Conservation (phyloP, 2,888 invertebrate species). For the Drosophila yooni region DNA sequence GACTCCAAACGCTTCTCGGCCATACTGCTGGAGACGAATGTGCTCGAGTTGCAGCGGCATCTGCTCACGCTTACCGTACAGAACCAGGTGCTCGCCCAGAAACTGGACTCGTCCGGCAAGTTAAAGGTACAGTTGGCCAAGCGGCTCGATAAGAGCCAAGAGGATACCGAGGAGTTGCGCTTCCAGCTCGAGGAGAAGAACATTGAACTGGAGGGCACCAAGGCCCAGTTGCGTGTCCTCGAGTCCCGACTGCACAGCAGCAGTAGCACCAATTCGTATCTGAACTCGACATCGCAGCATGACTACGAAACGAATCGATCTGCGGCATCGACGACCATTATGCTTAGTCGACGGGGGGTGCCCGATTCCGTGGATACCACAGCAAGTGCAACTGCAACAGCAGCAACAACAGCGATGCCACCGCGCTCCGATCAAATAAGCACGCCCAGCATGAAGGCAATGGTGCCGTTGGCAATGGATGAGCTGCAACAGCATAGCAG, state of each 20-base stretch:
- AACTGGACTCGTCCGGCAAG: conserved; percentile 89
- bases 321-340: conserved; percentile 81
- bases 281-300: conserved; percentile 81
- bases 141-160: conserved; percentile 90
- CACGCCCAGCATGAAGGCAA: conserved; percentile 87
- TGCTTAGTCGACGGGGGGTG: conserved; percentile 81
- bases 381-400: conserved; percentile 45
- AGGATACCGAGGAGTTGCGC: conserved; percentile 92
- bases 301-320: conserved; percentile 83
- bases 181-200: conserved; percentile 93
- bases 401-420: conserved; percentile 56
- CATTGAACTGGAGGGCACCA: conserved; percentile 93
- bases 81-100: conserved; percentile 92
- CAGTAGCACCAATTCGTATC: conserved; percentile 85
- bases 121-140: conserved; percentile 88
- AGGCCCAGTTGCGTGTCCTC: conserved; percentile 90
- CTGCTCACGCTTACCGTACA: conserved; percentile 92
- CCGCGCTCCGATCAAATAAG: conserved; percentile 84
- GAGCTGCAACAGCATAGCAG: conserved; percentile 86
- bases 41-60: conserved; percentile 93
- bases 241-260: conserved; percentile 86
- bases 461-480: conserved; percentile 87
- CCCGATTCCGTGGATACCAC: conserved; percentile 65
- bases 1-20: conserved; percentile 92
- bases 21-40: conserved; percentile 92